These are phyloP conservation scores for Parus major DNA, from an alignment of 2,113 vertebrate species.

Conservation along the genomic window DNA sequence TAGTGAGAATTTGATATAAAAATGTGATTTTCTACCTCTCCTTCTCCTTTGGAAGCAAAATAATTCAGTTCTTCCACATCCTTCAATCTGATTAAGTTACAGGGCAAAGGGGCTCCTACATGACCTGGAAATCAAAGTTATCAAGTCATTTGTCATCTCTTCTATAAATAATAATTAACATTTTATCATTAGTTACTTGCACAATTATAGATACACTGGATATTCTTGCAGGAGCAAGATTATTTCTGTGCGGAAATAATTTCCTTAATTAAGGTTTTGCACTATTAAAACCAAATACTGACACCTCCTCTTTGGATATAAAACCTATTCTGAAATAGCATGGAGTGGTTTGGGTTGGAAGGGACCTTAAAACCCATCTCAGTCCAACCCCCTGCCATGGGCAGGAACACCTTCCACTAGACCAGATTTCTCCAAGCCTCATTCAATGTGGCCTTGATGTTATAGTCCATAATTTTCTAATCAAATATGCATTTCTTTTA, in stretches of 20 bases:
- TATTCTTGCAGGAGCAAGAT: background rate
- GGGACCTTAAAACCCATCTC: background rate
- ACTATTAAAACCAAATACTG: background rate
- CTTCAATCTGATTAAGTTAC: constrained; percentile 92
- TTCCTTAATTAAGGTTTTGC: background rate
- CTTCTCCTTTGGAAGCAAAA: constrained; percentile 91
- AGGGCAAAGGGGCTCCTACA: constrained; percentile 94
- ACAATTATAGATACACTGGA: background rate
- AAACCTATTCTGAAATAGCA: background rate
- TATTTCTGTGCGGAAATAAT: background rate
- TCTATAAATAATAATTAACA: background rate
- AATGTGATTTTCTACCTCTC: constrained; percentile 83
- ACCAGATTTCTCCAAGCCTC: background rate
- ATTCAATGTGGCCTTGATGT: background rate
- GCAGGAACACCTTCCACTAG: background rate
- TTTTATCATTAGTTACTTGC: background rate
- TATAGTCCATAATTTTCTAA: background rate
- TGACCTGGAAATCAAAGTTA: constrained; percentile 82
- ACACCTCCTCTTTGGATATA: background rate
- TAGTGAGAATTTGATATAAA: background rate
- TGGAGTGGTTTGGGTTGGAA: background rate
- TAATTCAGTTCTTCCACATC: constrained; percentile 97
- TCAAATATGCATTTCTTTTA: background rate
- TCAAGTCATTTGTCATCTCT: constrained; percentile 13
- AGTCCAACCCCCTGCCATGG: background rate